Evolutionary conservation across 2,888 invertebrate species (phyloP), one percentile per base, ranked within the genome.

Genomic region (Orchestes rusci): DNA sequence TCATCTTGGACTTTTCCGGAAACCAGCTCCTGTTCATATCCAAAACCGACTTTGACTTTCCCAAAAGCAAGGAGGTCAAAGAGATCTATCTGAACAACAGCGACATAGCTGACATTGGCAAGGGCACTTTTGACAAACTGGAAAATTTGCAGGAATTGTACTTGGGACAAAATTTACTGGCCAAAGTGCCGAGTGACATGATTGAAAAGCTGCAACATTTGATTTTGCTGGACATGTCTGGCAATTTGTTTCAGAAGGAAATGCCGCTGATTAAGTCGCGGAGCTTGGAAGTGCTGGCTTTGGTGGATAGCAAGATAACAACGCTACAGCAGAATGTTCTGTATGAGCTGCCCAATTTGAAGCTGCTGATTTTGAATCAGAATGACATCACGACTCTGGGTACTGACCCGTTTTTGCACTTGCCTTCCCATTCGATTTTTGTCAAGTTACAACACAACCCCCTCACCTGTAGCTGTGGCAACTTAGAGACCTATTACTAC

Each of bases 101-200:
- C 30, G 54, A 53, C 34, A 56, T 68, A 7, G 56, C 55, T 7
- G 57, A 59, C 19, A 58, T 68, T 3, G 61, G 61, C 30, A 57
- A 53, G 13, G 49, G 53, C 8, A 56, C 65, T 2, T 66, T 68
- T 41, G 56, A 55, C 12, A 53, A 56, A 18, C 42, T 68, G 27
- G 57, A 57, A 34, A 60, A 60, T 39, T 48, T 68, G 35, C 62
- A 64, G 50, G 62, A 62, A 45, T 53, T 68, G 7, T 66, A 67
- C 52, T 51, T 68, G 18, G 59, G 61, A 1, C 55, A 60, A 17
- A 68, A 68, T 45, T 50, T 60, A 17, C 41, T 68, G 19, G 61
- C 58, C 37, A 50, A 51, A 20, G 39, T 68, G 2, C 62, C 64
- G 0, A 53, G 56, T 17, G 48, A 55, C 15, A 40, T 66, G 12